phyloP scores from a whole-genome alignment of 2,888 invertebrate genomes.

The Agrilus biguttatus region DNA sequence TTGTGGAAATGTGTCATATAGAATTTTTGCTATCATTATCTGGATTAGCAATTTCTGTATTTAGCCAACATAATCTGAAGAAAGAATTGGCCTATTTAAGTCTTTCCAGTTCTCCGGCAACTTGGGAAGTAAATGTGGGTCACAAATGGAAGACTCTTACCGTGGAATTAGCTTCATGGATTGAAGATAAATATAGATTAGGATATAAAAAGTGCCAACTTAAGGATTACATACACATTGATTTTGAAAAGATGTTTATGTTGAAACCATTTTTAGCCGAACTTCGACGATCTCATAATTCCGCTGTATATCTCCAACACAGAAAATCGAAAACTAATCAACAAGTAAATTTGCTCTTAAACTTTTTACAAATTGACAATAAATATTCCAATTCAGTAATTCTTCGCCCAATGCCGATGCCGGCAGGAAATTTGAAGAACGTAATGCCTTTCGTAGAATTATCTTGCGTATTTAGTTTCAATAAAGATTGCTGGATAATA shows the following conservation, averaged over 20 bases:
- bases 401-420: conserved; percentile 34
- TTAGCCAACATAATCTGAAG: conserved; percentile 23
- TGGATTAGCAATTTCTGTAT: conserved; percentile 49
- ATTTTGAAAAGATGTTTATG: conserved; percentile 76
- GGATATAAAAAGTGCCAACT: conserved; percentile 57
- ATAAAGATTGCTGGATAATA: conserved; percentile 40
- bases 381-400: conserved; percentile 22
- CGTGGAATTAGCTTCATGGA: conserved; percentile 63
- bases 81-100: conserved; percentile 57
- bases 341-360: conserved; percentile 52
- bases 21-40: conserved; percentile 56
- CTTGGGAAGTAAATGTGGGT: conserved; percentile 71
- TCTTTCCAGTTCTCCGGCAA: conserved; percentile 51
- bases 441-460: conserved; percentile 49
- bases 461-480: conserved; percentile 37
- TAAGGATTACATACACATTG: conserved; percentile 66
- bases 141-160: conserved; percentile 67
- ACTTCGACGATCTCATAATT: conserved; percentile 54
- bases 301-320: conserved; percentile 60
- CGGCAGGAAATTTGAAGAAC: conserved; percentile 33
- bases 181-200: conserved; percentile 62
- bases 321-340: conserved; percentile 54
- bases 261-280: conserved; percentile 74
- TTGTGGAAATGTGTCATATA: conserved; percentile 51
- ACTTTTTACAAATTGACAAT: conserved; percentile 60